phyloP scores from a whole-genome alignment of 2,113 vertebrate species.

The Amblyornis subalaris region DNA sequence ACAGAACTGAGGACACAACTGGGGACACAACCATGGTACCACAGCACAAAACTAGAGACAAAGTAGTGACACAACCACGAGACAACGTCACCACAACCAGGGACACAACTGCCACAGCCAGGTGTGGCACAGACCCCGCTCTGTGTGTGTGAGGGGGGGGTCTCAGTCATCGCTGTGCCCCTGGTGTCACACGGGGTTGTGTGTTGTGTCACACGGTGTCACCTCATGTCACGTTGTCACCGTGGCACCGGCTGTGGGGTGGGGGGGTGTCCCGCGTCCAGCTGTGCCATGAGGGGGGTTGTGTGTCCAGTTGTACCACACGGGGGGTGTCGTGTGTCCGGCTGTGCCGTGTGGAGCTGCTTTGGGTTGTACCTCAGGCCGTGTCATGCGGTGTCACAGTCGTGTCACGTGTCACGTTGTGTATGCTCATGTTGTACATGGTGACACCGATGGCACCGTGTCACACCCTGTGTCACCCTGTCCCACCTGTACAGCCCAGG shows the following conservation, averaged over 20 bases:
- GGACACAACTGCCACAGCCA: background rate
- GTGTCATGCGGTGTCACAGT: too few species aligned
- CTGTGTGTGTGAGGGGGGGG: background rate
- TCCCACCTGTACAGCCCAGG: background rate
- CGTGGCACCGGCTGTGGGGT: background rate
- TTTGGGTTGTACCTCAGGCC: too few species aligned
- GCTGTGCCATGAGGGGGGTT: too few species aligned
- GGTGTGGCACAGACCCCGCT: background rate
- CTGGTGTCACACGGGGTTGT: background rate
- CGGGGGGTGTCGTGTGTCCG: too few species aligned
- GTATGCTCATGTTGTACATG: too few species aligned
- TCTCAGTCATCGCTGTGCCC: background rate
- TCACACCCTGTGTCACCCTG: background rate
- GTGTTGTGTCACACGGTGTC: background rate
- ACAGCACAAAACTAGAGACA: too few species aligned
- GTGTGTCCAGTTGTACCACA: background rate
- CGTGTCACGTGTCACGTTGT: too few species aligned
- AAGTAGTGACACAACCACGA: background rate
- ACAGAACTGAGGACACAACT: too few species aligned
- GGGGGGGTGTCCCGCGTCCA: background rate
- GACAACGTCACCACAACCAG: background rate
- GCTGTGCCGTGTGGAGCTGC: background rate
- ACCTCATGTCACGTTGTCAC: background rate
- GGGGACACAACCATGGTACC: too few species aligned
- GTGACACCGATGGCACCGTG: background rate